These are phyloP conservation scores for Hirundichthys speculiger DNA, from an alignment of 2,113 vertebrate species.

Conservation along the genomic window DNA sequence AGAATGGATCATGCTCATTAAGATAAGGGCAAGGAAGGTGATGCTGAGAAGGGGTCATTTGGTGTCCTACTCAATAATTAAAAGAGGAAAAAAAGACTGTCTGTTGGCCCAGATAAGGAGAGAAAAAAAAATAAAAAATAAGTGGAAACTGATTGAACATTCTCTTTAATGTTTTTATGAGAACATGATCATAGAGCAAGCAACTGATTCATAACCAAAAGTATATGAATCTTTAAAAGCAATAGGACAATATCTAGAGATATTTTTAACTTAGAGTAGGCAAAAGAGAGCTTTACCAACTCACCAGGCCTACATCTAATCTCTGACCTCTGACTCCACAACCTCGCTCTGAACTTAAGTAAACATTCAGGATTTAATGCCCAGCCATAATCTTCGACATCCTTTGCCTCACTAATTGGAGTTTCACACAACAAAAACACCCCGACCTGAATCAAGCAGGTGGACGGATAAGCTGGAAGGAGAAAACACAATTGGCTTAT, in stretches of 20 bases:
- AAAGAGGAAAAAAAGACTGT: not conserved
- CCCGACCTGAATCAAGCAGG: constrained; percentile 62
- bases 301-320: constrained; percentile 40
- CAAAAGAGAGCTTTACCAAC: constrained; percentile 12
- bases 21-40: constrained; percentile 40
- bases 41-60: constrained; percentile 23
- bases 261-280: not conserved
- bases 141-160: not conserved
- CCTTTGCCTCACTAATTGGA: constrained; percentile 67
- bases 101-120: not conserved
- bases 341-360: constrained; percentile 66
- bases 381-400: constrained; percentile 72
- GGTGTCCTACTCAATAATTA: constrained; percentile 13
- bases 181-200: constrained; percentile 24
- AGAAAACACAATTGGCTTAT: constrained; percentile 63
- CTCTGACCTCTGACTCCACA: constrained; percentile 49
- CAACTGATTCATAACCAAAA: not conserved
- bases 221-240: not conserved
- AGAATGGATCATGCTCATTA: constrained; percentile 54
- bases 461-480: constrained; percentile 65
- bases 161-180: not conserved
- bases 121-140: not conserved
- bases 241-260: not conserved
- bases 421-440: constrained; percentile 62
- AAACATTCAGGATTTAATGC: constrained; percentile 71